Conservation (phyloP, 2,888 invertebrate genomes). For the Lasioglossum morio region DNA sequence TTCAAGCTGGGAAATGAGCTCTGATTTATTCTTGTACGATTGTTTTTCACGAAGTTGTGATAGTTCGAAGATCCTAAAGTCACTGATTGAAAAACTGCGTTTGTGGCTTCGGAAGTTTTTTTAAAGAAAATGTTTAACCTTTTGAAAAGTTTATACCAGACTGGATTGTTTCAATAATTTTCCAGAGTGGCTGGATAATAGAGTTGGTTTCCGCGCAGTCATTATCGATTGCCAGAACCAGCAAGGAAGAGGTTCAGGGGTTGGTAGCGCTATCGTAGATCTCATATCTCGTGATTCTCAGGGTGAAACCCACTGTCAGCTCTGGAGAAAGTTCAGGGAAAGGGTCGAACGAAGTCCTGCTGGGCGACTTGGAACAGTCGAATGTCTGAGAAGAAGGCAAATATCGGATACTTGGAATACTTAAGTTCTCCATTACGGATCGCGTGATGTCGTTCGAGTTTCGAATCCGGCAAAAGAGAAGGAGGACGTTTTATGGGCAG, state of each 20-base stretch:
- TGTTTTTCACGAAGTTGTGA: neutral
- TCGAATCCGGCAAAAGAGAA: neutral
- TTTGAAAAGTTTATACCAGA: neutral
- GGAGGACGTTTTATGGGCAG: constrained; percentile 19
- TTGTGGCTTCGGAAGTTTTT: neutral
- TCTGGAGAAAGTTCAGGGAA: constrained; percentile 21
- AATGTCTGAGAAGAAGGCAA: constrained; percentile 35
- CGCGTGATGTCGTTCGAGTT: constrained; percentile 56
- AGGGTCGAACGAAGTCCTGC: neutral
- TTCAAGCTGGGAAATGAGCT: no score
- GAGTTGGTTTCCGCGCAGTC: neutral
- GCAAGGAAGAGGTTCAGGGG: neutral
- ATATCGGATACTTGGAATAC: constrained; percentile 61
- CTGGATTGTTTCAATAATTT: neutral
- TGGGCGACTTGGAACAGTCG: constrained; percentile 32
- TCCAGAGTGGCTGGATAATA: neutral
- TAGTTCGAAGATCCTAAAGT: neutral
- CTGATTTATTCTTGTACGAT: neutral
- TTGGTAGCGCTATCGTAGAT: constrained; percentile 12
- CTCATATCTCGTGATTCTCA: neutral
- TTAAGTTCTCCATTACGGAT: constrained; percentile 59
- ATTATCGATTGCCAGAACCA: neutral
- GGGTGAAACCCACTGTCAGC: constrained; percentile 18
- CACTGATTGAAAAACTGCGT: neutral
- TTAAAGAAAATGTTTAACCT: neutral